Conservation (phyloP, 2,888 invertebrate species). For the Mamestra brassicae region DNA sequence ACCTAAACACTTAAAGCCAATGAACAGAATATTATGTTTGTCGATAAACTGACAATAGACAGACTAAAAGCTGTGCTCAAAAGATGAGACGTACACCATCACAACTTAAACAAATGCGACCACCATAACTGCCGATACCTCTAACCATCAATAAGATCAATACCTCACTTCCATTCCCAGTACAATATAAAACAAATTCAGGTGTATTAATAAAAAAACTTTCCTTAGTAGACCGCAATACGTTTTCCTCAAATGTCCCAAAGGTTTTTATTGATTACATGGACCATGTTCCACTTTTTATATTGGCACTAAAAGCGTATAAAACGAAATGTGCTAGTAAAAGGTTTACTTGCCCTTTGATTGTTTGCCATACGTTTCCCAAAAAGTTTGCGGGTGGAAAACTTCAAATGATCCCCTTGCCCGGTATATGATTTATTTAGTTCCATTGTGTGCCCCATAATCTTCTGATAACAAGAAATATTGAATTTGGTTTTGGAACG, state of each 20-base stretch:
- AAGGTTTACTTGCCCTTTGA: constrained; percentile 83
- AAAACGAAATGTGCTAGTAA: constrained; percentile 80
- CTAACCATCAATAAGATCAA: constrained; percentile 35
- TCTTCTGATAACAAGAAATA: constrained; percentile 53
- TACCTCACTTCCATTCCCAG: constrained; percentile 5
- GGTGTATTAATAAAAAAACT: constrained; percentile 56
- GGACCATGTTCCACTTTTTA: constrained; percentile 76
- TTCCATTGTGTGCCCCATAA: constrained; percentile 62
- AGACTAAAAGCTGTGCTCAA: not conserved
- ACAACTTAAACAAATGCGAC: constrained; percentile 11
- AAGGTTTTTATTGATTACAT: constrained; percentile 81
- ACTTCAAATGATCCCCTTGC: constrained; percentile 65
- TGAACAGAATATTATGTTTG: not conserved
- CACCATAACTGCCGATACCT: not conserved
- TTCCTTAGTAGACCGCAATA: constrained; percentile 49
- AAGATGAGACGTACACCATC: not conserved
- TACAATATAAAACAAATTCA: constrained; percentile 48
- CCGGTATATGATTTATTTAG: constrained; percentile 71
- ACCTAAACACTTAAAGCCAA: not conserved
- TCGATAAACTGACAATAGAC: not conserved
- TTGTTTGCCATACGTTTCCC: constrained; percentile 80
- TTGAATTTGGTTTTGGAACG: constrained; percentile 16
- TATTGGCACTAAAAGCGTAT: constrained; percentile 78
- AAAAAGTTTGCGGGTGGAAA: constrained; percentile 65
- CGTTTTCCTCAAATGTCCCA: constrained; percentile 65